phyloP scores from a whole-genome alignment of 1,140 invertebrate species.

The Drosophila leontia region DNA sequence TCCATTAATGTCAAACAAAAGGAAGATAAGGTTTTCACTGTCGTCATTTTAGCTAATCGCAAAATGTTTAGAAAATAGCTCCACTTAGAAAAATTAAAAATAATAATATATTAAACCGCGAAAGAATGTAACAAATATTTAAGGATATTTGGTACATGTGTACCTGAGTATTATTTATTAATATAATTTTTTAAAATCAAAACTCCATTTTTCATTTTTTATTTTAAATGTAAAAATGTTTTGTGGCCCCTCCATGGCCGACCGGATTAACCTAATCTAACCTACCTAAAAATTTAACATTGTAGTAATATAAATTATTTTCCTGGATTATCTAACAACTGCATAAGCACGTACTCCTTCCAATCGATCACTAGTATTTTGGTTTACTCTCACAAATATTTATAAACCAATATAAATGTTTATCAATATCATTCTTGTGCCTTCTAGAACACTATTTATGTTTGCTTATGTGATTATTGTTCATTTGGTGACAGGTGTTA shows the following conservation, averaged over 20 bases:
- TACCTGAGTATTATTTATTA: no score
- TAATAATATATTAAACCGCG: background rate
- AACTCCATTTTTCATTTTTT: no score
- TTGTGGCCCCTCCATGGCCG: no score
- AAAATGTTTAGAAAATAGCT: background rate
- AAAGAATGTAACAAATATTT: no score
- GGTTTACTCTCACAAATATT: background rate
- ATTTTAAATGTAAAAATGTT: no score
- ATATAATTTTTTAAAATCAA: no score
- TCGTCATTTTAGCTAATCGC: background rate
- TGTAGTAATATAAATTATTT: no score
- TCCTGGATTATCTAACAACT: no score
- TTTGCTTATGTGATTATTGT: background rate
- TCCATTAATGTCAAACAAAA: background rate
- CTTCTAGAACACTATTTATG: slow-evolving; percentile 1
- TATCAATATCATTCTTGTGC: background rate
- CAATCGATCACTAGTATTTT: background rate
- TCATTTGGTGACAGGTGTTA: background rate
- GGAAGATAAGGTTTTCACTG: background rate
- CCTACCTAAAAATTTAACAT: no score
- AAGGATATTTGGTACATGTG: no score
- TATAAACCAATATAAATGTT: background rate
- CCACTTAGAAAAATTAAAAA: background rate
- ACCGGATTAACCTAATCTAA: no score
- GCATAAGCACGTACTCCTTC: no score